Conservation (phyloP, 1,140 invertebrate species). For the Lamellibrachia luymesi region DNA sequence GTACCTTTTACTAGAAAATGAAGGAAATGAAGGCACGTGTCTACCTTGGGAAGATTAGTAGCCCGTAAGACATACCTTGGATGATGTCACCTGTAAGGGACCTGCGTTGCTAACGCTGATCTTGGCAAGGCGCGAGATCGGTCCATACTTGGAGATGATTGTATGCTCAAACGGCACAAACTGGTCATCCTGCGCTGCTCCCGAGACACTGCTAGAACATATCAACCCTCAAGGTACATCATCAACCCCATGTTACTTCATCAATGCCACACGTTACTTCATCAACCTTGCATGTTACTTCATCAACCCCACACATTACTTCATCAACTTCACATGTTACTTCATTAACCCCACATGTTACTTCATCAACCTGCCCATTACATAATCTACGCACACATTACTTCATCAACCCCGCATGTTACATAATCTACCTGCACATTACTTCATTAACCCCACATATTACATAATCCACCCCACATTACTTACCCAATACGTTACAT, state of each 20-base stretch:
- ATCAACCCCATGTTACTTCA: background rate
- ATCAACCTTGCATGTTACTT: background rate
- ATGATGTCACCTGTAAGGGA: background rate
- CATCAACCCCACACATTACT: background rate
- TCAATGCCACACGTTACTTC: background rate
- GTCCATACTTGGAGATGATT: slow-evolving; percentile 16
- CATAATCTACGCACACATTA: background rate
- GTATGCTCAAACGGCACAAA: slow-evolving; percentile 15
- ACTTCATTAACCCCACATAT: background rate
- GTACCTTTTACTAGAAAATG: too few relatives aligned
- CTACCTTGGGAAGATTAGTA: too few relatives aligned
- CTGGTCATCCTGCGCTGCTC: background rate
- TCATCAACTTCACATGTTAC: background rate
- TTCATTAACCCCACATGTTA: background rate
- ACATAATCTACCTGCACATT: background rate
- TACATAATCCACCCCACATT: background rate
- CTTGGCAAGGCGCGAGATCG: background rate
- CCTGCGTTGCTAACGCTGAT: background rate
- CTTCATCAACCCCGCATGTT: background rate
- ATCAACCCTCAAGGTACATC: background rate
- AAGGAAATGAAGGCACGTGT: background rate
- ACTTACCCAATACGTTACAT: background rate
- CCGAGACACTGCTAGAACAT: background rate
- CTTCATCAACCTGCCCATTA: background rate
- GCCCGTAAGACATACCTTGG: background rate